Evolutionary conservation across 2,888 invertebrate genomes (phyloP).

Genomic region (Nasonovia ribisnigri): DNA sequence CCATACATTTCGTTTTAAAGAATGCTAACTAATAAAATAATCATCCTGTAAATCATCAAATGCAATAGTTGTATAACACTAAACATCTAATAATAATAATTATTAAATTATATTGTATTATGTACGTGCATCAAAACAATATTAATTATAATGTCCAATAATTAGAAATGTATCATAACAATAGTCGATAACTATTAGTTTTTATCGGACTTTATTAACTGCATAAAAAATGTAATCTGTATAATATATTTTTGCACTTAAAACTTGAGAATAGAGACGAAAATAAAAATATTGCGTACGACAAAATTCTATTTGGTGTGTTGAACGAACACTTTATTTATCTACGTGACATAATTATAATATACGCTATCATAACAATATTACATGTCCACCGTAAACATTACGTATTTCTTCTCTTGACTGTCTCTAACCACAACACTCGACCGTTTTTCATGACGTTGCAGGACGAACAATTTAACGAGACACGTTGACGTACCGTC

Average conservation of each 20-base stretch:
- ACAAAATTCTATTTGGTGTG: neutral
- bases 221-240: neutral
- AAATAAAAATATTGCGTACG: neutral
- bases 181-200: neutral
- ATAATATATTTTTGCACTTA: neutral
- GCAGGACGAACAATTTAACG: neutral
- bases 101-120: neutral
- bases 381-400: no score
- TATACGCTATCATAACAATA: no score
- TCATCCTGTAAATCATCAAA: neutral
- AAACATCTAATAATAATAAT: no score
- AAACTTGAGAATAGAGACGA: neutral
- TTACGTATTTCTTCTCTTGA: no score
- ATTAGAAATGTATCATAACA: neutral
- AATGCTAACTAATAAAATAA: neutral
- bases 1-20: neutral
- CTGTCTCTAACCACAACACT: neutral
- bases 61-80: neutral
- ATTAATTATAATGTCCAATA: neutral
- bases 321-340: neutral
- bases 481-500: neutral
- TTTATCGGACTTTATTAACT: neutral
- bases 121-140: neutral
- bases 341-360: neutral
- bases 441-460: constrained; percentile 10